Evolutionary conservation across 2,113 vertebrate genomes (phyloP).

Genomic region (Noctilio leporinus): DNA sequence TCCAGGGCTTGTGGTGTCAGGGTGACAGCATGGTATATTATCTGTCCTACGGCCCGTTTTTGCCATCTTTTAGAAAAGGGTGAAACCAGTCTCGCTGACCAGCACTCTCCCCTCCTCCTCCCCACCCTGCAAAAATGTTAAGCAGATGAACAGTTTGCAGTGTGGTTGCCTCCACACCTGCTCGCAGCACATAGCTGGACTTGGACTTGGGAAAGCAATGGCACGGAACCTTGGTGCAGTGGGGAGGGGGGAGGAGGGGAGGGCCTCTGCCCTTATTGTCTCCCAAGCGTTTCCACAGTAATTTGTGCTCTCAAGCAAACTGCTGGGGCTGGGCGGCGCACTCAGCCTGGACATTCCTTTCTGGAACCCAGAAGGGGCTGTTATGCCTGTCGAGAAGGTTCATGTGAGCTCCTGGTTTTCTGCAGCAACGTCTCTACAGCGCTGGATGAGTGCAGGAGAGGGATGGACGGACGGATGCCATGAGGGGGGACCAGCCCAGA

Average conservation of each 20-base stretch:
- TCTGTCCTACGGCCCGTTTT: not conserved
- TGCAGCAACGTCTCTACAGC: accelerated
- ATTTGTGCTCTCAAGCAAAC: not conserved
- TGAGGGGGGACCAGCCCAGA: not conserved
- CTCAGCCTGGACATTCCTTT: not conserved
- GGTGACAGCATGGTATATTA: not conserved
- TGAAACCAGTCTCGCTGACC: not conserved
- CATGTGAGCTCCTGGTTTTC: not conserved
- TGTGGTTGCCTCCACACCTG: not conserved
- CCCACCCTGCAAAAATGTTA: not conserved
- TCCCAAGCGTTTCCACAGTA: accelerated
- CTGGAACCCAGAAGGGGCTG: not conserved
- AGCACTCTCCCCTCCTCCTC: not conserved
- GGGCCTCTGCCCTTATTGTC: not conserved
- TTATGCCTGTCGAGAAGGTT: accelerated
- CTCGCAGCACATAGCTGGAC: not conserved
- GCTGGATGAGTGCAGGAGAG: not conserved
- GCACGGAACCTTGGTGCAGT: too few relatives aligned
- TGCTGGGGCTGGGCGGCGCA: not conserved
- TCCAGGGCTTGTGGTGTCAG: not conserved
- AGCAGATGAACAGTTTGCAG: not conserved
- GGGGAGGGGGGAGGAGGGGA: too few relatives aligned
- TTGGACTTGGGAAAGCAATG: not conserved
- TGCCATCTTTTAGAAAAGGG: not conserved
- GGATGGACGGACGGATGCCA: accelerated